Evolutionary conservation across 2,113 vertebrate species (phyloP).

Genomic region (Chloropsis hardwickii): DNA sequence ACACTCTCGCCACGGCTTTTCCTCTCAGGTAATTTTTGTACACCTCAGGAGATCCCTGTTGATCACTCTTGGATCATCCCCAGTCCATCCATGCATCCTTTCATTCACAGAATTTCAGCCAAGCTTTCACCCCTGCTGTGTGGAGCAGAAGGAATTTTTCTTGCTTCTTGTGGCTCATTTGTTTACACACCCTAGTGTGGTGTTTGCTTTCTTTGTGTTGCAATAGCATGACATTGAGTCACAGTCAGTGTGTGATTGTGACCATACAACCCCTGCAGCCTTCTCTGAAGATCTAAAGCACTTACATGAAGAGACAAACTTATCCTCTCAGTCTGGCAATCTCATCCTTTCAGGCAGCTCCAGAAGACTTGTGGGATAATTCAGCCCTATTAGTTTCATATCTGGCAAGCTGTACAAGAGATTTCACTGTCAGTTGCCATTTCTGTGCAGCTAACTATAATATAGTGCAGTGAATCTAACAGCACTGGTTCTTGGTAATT

Average conservation of each 20-base stretch:
- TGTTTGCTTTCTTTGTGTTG: background rate
- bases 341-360: background rate
- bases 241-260: background rate
- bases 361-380: background rate
- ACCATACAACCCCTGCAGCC: background rate
- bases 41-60: background rate
- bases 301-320: background rate
- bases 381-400: background rate
- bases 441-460: background rate
- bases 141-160: background rate
- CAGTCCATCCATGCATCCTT: background rate
- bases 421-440: background rate
- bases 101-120: background rate
- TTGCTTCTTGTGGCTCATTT: background rate
- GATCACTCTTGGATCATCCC: background rate
- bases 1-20: background rate
- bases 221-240: background rate
- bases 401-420: background rate
- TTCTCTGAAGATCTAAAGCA: background rate
- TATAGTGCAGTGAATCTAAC: background rate
- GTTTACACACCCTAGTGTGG: background rate
- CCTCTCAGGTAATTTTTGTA: background rate
- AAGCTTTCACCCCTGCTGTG: background rate
- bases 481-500: slow-evolving; percentile 14
- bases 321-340: background rate